Evolutionary conservation across 53 echinoderm and acorn worm species (phyloP).

Genomic region (Antedon mediterranea): DNA sequence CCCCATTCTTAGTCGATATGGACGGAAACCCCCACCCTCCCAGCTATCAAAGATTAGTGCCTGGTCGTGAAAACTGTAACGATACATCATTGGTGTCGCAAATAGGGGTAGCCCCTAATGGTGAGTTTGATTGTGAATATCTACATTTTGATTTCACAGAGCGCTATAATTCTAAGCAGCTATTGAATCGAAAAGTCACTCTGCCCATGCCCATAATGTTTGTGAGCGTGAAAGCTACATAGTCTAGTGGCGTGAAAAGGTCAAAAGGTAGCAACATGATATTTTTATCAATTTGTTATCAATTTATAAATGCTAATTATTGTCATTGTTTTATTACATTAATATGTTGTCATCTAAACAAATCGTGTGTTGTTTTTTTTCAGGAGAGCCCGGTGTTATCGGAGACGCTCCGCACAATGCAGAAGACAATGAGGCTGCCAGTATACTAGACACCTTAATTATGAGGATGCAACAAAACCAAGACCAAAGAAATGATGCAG

Average conservation of each 20-base stretch:
- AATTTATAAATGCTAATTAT: no score
- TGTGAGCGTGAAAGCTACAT: no score
- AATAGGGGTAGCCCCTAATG: slow-evolving; percentile 82
- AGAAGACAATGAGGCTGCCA: slow-evolving; percentile 79
- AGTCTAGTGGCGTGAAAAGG: no score
- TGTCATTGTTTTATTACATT: no score
- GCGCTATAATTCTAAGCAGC: no score
- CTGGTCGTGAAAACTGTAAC: slow-evolving; percentile 75
- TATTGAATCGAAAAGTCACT: no score
- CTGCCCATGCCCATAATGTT: no score
- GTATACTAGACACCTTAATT: slow-evolving; percentile 85
- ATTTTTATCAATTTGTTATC: no score
- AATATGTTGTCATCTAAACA: no score
- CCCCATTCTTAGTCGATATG: slow-evolving; percentile 93
- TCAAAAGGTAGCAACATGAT: no score
- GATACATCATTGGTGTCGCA: slow-evolving; percentile 67
- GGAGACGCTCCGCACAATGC: slow-evolving; percentile 17
- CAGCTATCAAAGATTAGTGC: slow-evolving; percentile 75
- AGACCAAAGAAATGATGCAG: slow-evolving; percentile 18
- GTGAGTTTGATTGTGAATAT: slow-evolving; percentile 21
- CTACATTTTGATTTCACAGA: no score
- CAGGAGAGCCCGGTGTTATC: slow-evolving; percentile 10
- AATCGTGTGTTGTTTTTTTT: background rate
- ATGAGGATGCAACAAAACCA: slow-evolving; percentile 84
- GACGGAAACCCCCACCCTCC: slow-evolving; percentile 95